These are phyloP conservation scores for Ricordea florida DNA, from an alignment of 92 coral and sea anemone species.

Conservation along the genomic window DNA sequence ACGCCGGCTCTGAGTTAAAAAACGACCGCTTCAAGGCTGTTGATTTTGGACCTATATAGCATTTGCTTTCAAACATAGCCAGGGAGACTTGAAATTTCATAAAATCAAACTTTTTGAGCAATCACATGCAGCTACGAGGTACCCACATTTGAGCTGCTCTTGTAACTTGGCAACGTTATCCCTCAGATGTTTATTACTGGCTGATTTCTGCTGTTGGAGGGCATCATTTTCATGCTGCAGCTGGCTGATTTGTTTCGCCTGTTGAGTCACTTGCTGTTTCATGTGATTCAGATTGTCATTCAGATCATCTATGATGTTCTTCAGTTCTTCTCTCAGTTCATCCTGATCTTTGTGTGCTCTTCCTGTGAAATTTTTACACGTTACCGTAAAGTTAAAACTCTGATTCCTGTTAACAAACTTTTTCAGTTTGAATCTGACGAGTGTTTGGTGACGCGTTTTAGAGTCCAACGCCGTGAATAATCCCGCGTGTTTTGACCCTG, in stretches of 20 bases:
- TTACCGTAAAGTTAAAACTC: no score
- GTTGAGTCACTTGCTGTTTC: constrained; percentile 72
- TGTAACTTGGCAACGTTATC: constrained; percentile 68
- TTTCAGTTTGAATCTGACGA: no score
- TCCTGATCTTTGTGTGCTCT: constrained; percentile 56
- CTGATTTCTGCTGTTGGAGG: constrained; percentile 63
- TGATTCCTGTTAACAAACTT: no score
- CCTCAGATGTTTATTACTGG: constrained; percentile 48
- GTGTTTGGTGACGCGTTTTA: no score
- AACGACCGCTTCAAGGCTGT: no score
- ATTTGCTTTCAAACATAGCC: neutral
- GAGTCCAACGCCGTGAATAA: no score
- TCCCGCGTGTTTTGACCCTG: no score
- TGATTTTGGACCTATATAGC: no score
- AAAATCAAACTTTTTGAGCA: no score
- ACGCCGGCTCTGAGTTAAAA: no score
- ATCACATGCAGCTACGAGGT: no score
- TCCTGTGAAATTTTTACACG: constrained; percentile 23
- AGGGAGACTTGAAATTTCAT: neutral
- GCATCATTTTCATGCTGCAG: constrained; percentile 77
- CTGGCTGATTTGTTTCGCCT: constrained; percentile 66
- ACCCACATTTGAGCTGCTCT: constrained; percentile 82
- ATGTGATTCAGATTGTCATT: constrained; percentile 67
- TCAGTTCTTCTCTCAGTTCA: constrained; percentile 81
- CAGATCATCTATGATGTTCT: constrained; percentile 80